Evolutionary conservation across 2,888 invertebrate genomes (phyloP), one percentile per base, ranked within the genome.

Genomic region (Unio pictorum): DNA sequence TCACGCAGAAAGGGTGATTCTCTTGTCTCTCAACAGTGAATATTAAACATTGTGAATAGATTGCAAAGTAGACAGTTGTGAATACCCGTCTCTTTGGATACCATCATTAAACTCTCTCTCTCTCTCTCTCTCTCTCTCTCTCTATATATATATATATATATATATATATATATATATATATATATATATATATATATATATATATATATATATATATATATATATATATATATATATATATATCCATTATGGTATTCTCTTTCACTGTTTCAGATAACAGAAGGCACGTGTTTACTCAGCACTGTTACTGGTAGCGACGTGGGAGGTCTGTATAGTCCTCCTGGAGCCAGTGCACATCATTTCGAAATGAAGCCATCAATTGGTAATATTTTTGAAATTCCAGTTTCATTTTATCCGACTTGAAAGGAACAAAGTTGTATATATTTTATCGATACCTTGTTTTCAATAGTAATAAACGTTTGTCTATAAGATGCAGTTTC

Each of bases 301-400:
- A 78, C 84, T 28, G 87, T 84, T 70, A 86, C 87, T 26, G 86
- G 86, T 78, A 87, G 86, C 82, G 88, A 88, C 72, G 86, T 86
- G 0, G 88, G 88, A 5, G 86, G 87, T 23, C 77, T 88, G 20
- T 84, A 84, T 63, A 82, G 80, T 70, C 84, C 84, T 55, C 84
- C 82, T 7, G 77, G 79, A 45, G 77, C 81, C 1, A 84, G 86
- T 67, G 85, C 86, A 6, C 88, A 88, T 66, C 87, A 88, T 75
- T 88, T 88, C 75, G 88, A 88, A 74, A 83, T 88, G 86, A 88
- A 88, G 64, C 88, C 88, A 23, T 81, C 84, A 57, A 69, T 88
- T 65, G 88, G 88, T 88, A 72, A 70, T 76, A 65, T 3, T 4
- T n/a, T 57, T 30, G 11, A 58, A 26, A 58, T 18, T 23, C 26